A percentile compares a stretch with the other conserved stretches of the same genome.
Conservation (phyloP, 2,888 invertebrate genomes). For the Sphinx pinastri region DNA sequence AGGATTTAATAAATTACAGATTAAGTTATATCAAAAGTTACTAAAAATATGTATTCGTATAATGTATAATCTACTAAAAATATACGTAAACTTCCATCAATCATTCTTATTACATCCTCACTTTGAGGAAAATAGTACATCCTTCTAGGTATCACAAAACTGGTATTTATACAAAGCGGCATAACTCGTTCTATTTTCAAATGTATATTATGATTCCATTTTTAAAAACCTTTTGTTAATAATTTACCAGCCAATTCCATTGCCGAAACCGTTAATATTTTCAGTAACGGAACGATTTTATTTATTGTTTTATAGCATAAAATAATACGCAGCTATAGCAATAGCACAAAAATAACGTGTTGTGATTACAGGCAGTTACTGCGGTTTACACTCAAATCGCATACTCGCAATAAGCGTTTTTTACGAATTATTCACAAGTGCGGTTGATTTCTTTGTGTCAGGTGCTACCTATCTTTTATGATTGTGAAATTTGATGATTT, state of each 20-base stretch:
- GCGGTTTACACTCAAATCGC: conserved; percentile 21
- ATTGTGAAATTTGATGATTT: conserved; percentile 8
- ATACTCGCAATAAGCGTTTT: conserved; percentile 19
- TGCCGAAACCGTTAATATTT: conserved; percentile 2
- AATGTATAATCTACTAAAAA: too few species aligned
- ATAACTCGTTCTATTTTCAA: not conserved
- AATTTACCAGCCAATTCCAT: not conserved
- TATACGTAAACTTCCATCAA: too few species aligned
- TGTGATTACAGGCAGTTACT: conserved; percentile 20
- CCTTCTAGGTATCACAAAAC: too few species aligned
- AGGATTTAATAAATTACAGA: too few species aligned
- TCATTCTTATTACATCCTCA: too few species aligned
- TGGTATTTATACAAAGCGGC: too few species aligned
- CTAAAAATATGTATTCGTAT: too few species aligned
- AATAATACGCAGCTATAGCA: conserved; percentile 2
- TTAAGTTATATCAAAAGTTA: too few species aligned
- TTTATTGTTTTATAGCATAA: conserved; percentile 13
- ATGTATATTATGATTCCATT: not conserved
- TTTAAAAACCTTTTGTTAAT: not conserved
- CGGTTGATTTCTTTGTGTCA: conserved; percentile 12
- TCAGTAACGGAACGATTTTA: conserved; percentile 3
- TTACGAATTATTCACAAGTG: conserved; percentile 18
- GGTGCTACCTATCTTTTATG: not conserved
- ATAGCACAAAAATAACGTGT: conserved; percentile 18
- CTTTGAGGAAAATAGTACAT: too few species aligned